Percentiles rank a stretch among this genome's conserved stretches.
Evolutionary conservation across 2,888 invertebrate genomes (phyloP).

Genomic region (Pristionchus exspectatus): DNA sequence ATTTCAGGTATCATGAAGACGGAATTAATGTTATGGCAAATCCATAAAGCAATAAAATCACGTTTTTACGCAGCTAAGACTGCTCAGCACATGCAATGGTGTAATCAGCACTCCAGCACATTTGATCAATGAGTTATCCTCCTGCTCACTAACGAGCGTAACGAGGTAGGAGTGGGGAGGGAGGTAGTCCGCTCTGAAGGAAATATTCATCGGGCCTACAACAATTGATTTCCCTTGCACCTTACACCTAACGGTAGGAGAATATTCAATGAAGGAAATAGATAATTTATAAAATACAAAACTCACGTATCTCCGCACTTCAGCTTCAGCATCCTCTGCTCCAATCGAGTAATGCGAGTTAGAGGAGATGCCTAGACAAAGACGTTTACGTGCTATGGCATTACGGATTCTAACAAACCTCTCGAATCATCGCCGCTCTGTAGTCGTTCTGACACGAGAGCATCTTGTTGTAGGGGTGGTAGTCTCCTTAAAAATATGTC

Average conservation of each 20-base stretch:
- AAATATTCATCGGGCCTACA: too few species aligned
- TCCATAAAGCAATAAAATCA: neutral
- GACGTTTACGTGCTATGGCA: neutral
- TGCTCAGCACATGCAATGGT: neutral
- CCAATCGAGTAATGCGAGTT: neutral
- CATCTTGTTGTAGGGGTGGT: neutral
- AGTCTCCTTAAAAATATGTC: neutral
- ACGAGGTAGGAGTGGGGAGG: neutral
- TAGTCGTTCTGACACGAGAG: conserved; percentile 2
- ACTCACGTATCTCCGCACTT: neutral
- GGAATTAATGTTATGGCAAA: neutral
- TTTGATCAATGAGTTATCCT: neutral
- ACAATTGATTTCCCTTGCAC: too few species aligned
- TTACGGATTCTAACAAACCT: neutral
- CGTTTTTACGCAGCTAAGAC: neutral
- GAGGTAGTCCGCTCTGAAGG: neutral
- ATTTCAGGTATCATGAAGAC: too few species aligned
- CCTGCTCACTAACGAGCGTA: neutral
- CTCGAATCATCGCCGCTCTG: neutral
- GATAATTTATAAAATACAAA: neutral
- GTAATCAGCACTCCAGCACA: conserved; percentile 26
- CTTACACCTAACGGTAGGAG: too few species aligned
- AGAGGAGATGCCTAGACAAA: neutral
- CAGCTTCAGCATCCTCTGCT: neutral
- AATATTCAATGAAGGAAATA: too few species aligned